These are phyloP conservation scores for Sarcophaga caerulescens DNA, from an alignment of 2,888 invertebrate species.

Conservation along the genomic window DNA sequence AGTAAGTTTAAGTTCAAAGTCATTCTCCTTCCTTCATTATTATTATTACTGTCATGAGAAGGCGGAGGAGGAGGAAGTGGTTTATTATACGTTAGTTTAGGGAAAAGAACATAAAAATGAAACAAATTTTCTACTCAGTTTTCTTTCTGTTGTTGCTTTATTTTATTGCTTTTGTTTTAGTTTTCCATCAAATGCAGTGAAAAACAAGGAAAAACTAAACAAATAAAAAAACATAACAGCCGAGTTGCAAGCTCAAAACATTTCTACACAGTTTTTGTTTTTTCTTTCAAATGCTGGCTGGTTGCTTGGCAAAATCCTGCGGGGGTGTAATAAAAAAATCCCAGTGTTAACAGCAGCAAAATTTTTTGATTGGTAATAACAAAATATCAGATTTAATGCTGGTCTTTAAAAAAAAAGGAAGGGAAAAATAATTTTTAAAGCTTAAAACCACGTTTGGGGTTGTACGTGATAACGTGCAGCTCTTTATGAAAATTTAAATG, in stretches of 20 bases:
- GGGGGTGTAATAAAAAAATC: slow-evolving; percentile 7
- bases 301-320: background rate
- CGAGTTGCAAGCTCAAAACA: slow-evolving; percentile 13
- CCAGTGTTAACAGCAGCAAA: slow-evolving; percentile 9
- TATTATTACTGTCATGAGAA: slow-evolving; percentile 32
- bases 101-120: slow-evolving; percentile 28
- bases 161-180: background rate
- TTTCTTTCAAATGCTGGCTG: background rate
- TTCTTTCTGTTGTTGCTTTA: no score
- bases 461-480: background rate
- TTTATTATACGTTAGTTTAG: slow-evolving; percentile 58
- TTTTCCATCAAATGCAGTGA: background rate
- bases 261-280: background rate
- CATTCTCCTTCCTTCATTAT: slow-evolving; percentile 56
- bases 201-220: background rate
- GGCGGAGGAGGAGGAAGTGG: background rate
- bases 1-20: slow-evolving; percentile 43
- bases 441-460: no score
- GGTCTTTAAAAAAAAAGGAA: slow-evolving; percentile 12
- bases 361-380: background rate
- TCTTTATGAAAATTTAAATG: background rate
- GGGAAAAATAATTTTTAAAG: no score
- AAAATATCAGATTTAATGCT: background rate
- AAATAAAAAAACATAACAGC: slow-evolving; percentile 8
- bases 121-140: slow-evolving; percentile 17